Conservation (phyloP, 2,888 invertebrate species). For the Eustalomyia histrio region DNA sequence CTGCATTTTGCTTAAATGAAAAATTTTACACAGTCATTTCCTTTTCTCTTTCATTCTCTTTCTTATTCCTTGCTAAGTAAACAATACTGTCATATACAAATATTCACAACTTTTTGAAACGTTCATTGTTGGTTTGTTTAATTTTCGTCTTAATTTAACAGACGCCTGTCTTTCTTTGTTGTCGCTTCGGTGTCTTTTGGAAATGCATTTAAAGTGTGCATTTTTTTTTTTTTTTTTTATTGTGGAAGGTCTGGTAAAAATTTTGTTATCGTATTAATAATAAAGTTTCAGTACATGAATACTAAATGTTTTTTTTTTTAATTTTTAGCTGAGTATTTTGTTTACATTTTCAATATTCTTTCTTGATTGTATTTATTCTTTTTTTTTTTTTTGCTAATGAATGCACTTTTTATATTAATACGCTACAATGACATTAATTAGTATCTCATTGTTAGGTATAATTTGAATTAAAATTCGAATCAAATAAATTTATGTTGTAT, state of each 20-base stretch:
- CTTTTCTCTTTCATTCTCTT: not conserved
- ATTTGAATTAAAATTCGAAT: no score
- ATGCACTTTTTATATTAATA: no score
- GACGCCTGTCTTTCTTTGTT: slow-evolving; percentile 52
- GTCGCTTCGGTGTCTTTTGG: slow-evolving; percentile 17
- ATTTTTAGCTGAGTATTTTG: slow-evolving; percentile 38
- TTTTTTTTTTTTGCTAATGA: no score
- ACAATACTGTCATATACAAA: slow-evolving; percentile 23
- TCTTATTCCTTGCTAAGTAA: slow-evolving; percentile 27
- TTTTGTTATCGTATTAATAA: no score
- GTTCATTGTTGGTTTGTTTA: slow-evolving; percentile 25
- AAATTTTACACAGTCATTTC: not conserved
- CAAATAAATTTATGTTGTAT: no score
- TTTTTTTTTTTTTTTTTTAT: no score
- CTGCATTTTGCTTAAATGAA: not conserved
- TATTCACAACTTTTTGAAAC: slow-evolving; percentile 3
- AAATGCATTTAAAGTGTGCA: slow-evolving; percentile 30
- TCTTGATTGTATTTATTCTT: not conserved
- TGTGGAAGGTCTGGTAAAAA: slow-evolving; percentile 60
- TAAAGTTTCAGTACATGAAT: slow-evolving; percentile 31
- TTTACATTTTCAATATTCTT: slow-evolving; percentile 62
- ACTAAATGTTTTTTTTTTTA: slow-evolving; percentile 29
- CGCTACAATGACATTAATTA: no score
- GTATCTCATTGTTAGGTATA: no score
- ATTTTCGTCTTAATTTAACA: not conserved